These are phyloP conservation scores for Heliocidaris erythrogramma DNA, from an alignment of 35 echinoderm and acorn worm genomes.

Conservation along the genomic window DNA sequence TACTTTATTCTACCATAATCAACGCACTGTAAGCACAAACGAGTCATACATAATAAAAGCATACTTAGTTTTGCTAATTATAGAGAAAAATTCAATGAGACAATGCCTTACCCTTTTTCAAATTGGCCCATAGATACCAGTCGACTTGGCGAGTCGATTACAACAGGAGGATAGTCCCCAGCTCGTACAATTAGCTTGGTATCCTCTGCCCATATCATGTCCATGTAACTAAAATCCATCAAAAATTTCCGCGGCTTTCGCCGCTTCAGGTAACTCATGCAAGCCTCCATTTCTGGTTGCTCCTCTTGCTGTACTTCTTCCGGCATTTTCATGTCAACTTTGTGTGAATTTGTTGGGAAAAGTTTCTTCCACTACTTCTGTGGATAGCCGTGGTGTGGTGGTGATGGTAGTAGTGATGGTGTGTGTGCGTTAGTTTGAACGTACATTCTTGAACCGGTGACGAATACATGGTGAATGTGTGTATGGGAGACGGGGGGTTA, in stretches of 20 bases:
- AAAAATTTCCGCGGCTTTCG: slow-evolving; percentile 37
- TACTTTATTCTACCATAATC: neutral
- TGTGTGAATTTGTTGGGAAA: neutral
- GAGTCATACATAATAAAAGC: too few relatives aligned
- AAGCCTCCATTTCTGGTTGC: slow-evolving; percentile 35
- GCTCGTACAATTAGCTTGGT: slow-evolving; percentile 50
- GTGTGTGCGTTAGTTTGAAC: neutral
- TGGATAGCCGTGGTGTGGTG: neutral
- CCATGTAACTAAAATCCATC: slow-evolving; percentile 55
- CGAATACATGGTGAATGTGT: slow-evolving; percentile 42
- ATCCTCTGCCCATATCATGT: slow-evolving; percentile 33
- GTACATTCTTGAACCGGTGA: neutral
- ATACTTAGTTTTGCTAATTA: too few relatives aligned
- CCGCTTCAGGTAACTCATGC: slow-evolving; percentile 20
- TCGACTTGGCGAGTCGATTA: slow-evolving; percentile 43
- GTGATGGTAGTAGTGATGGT: neutral
- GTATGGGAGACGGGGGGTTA: slow-evolving; percentile 32
- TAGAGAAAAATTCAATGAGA: too few relatives aligned
- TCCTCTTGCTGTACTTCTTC: slow-evolving; percentile 14
- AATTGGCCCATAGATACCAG: slow-evolving; percentile 19
- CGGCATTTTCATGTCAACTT: slow-evolving; percentile 44
- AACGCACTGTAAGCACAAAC: too few relatives aligned
- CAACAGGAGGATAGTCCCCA: slow-evolving; percentile 50
- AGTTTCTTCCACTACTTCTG: slow-evolving; percentile 2
- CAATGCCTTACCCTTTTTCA: slow-evolving; percentile 34